A percentile compares a stretch with the other conserved stretches of the same genome.
Evolutionary conservation across 2,888 invertebrate species (phyloP).

Genomic region (Ennomos fuscantarius): DNA sequence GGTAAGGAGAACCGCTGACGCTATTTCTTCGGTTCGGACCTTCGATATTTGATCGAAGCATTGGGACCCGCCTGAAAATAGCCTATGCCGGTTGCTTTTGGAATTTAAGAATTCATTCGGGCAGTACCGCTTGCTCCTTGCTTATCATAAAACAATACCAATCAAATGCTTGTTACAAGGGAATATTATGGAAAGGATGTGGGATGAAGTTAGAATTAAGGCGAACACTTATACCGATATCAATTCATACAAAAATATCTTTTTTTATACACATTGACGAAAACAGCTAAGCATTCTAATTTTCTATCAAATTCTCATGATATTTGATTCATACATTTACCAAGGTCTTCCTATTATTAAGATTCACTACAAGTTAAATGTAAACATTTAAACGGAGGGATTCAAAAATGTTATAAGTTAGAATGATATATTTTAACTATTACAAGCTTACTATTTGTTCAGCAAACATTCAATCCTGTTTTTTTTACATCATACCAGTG

Average conservation of each 20-base stretch:
- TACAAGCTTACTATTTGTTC: constrained; percentile 3
- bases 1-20: no score
- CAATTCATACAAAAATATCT: constrained; percentile 83
- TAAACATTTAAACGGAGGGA: constrained; percentile 21
- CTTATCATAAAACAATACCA: neutral
- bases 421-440: constrained; percentile 6
- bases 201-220: constrained; percentile 58
- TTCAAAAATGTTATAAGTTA: constrained; percentile 12
- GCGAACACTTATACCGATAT: constrained; percentile 69
- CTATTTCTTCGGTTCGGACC: no score
- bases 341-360: neutral
- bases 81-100: no score
- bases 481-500: neutral
- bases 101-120: no score
- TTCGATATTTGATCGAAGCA: no score
- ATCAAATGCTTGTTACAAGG: constrained; percentile 10
- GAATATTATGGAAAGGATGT: constrained; percentile 25
- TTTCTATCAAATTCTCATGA: constrained; percentile 51
- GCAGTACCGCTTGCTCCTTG: no score
- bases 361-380: constrained; percentile 9
- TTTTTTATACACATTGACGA: constrained; percentile 75
- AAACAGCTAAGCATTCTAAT: constrained; percentile 73
- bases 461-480: neutral
- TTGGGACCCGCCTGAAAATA: no score
- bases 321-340: constrained; percentile 8